A percentile compares a stretch with the other conserved stretches of the same genome.
phyloP scores from a whole-genome alignment of 1,140 invertebrate species.

The Maniola jurtina region DNA sequence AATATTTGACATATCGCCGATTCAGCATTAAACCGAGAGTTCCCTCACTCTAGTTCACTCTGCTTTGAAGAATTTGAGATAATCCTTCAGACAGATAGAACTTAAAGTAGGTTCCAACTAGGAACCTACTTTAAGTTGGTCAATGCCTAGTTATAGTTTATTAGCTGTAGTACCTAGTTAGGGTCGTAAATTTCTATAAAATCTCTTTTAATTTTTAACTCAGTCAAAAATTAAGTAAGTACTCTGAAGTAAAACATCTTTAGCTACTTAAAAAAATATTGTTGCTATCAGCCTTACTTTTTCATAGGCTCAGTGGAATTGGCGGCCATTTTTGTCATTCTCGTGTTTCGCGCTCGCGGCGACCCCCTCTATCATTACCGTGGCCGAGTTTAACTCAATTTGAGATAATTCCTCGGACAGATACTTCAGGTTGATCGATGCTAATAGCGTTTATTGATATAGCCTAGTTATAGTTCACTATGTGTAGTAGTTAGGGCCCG shows the following conservation, averaged over 20 bases:
- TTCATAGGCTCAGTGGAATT: slow-evolving; percentile 18
- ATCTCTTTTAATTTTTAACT: no score
- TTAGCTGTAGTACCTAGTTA: no score
- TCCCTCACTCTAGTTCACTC: no score
- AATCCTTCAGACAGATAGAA: no score
- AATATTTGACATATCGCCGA: no score
- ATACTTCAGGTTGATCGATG: slow-evolving; percentile 69
- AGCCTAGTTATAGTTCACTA: slow-evolving; percentile 65
- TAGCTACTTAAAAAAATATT: not conserved
- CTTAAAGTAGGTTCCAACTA: no score
- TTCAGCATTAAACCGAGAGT: no score
- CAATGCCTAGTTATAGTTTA: no score
- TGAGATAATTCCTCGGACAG: slow-evolving; percentile 59
- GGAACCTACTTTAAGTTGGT: no score
- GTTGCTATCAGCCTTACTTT: slow-evolving; percentile 23
- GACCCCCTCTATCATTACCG: slow-evolving; percentile 43
- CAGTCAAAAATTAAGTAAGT: no score
- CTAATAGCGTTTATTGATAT: slow-evolving; percentile 75
- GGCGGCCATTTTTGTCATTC: slow-evolving; percentile 29
- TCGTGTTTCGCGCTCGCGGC: slow-evolving; percentile 23
- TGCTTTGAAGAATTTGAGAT: no score
- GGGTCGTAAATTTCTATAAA: no score
- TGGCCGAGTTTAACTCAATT: slow-evolving; percentile 65
- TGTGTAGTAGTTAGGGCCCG: slow-evolving; percentile 50
- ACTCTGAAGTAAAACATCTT: not conserved